Percentiles rank a stretch among this genome's conserved stretches.
These are phyloP conservation scores for Macrochelys suwanniensis DNA, from an alignment of 2,797 vertebrate species.

Conservation along the genomic window DNA sequence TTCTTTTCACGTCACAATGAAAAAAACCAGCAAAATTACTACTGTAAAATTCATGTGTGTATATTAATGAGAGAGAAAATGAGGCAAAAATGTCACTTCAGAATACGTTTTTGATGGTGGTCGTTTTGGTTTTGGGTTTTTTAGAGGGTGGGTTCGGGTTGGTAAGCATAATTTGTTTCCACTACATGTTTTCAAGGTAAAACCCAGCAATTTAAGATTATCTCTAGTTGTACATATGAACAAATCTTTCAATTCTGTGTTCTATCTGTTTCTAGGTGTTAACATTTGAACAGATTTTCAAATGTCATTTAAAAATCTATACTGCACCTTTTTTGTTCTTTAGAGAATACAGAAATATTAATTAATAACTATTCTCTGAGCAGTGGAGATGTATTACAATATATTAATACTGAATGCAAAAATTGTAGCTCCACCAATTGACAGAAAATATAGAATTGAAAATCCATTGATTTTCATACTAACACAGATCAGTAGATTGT, in stretches of 20 bases:
- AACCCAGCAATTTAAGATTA: not conserved
- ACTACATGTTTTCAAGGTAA: not conserved
- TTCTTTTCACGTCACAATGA: not conserved
- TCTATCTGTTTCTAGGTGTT: not conserved
- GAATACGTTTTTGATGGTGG: not conserved
- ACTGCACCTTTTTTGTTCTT: not conserved
- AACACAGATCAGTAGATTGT: not conserved
- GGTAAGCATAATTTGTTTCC: not conserved
- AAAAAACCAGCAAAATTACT: not conserved
- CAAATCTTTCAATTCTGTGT: not conserved
- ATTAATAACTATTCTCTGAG: not conserved
- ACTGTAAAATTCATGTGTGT: not conserved
- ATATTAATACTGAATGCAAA: conserved; percentile 31
- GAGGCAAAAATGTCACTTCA: not conserved
- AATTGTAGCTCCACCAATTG: conserved; percentile 73
- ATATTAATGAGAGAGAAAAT: not conserved
- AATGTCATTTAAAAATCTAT: not conserved
- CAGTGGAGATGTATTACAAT: not conserved
- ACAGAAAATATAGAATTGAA: conserved; percentile 48
- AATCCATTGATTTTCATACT: not conserved
- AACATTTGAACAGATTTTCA: not conserved
- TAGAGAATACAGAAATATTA: not conserved
- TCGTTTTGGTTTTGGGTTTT: too few relatives aligned
- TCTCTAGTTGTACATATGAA: not conserved
- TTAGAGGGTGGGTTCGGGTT: rapidly evolving